Percentiles rank a stretch among this genome's conserved stretches.
Conservation (phyloP, 2,888 invertebrate genomes). For the Trissonchulus latispiculum region DNA sequence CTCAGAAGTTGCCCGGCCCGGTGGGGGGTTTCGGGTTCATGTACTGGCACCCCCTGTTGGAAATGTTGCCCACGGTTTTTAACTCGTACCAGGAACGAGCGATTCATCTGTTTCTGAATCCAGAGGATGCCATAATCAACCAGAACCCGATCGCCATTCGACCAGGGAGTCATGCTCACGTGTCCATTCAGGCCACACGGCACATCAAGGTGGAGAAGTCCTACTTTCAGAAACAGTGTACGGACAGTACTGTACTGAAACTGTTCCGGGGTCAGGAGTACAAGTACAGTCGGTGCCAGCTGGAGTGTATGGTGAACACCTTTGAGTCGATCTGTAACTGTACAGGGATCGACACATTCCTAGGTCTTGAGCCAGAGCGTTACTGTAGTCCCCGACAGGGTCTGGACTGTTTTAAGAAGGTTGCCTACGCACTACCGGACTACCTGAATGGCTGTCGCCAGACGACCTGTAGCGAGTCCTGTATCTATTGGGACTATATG, state of each 20-base stretch:
- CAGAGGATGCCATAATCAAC: slow-evolving; percentile 3
- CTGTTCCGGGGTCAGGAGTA: no score
- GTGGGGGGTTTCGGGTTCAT: slow-evolving; percentile 9
- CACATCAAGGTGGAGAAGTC: no score
- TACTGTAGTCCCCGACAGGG: not conserved
- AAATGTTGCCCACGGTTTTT: not conserved
- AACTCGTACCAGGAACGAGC: slow-evolving; percentile 9
- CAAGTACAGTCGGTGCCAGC: no score
- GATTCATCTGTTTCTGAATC: not conserved
- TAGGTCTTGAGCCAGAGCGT: no score
- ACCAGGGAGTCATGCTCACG: not conserved
- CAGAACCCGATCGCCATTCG: slow-evolving; percentile 1
- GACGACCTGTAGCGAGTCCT: not conserved
- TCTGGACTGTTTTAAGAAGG: not conserved
- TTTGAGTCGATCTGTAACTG: no score
- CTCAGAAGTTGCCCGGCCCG: slow-evolving; percentile 1
- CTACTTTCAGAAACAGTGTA: no score
- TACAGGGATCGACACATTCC: no score
- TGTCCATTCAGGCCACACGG: not conserved
- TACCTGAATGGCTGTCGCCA: not conserved
- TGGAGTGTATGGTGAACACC: no score
- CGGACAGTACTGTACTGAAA: no score
- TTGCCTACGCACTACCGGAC: not conserved
- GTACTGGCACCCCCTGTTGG: not conserved
- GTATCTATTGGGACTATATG: not conserved